Base-by-base conservation (phyloP, 2,113 vertebrate species). In the Ornithorhynchus anatinus region DNA sequence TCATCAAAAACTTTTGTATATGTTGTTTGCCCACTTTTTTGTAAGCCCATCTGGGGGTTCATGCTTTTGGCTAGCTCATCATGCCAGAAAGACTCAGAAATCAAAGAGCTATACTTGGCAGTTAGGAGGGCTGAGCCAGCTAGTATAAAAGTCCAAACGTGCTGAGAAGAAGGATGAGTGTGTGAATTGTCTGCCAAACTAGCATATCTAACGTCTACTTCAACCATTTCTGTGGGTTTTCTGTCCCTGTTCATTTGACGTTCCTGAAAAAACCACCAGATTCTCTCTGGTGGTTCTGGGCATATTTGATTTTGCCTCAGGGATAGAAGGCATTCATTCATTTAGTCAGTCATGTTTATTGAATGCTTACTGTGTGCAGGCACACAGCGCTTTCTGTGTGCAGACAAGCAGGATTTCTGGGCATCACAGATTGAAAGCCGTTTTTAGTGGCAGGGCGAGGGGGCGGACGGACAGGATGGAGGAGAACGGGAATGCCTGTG, bases 241-340 rank as follows among this genome's bases (percentile, higher is more conserved):
- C 23, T 75, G 81, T 77, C 72, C 37, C 51, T 77, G 65, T 88
- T 88, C 80, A 12, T 65, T 85, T 86, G 80, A 63, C 78, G 59
- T 70, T 70, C 69, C 78, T 79, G 85, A 69, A 72, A 65, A 44
- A 23, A 43, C 53, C 25, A 48, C 13, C 76, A 80, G 75, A 80
- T 72, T 71, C 43, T 51, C 71, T 71, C 72, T 4, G 66, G 31
- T 52, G 3, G 36, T 0, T 8, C 10, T 0, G 20, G 22, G 69
- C 71, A 57, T 58, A 60, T 44, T 48, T 44, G 69, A 23, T 63
- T 81, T 61, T 66, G 63, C n/a, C 8, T 58, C 72, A 31, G 36
- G 67, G 47, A 17, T 1, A 67, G 75, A 72, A 31, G 74, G 72
- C 0, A 0, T 62, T 69, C n/a, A n/a, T 48, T 71, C 36, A 1